Conservation (phyloP, 2,797 vertebrate genomes). For the Intellagama lesueurii region DNA sequence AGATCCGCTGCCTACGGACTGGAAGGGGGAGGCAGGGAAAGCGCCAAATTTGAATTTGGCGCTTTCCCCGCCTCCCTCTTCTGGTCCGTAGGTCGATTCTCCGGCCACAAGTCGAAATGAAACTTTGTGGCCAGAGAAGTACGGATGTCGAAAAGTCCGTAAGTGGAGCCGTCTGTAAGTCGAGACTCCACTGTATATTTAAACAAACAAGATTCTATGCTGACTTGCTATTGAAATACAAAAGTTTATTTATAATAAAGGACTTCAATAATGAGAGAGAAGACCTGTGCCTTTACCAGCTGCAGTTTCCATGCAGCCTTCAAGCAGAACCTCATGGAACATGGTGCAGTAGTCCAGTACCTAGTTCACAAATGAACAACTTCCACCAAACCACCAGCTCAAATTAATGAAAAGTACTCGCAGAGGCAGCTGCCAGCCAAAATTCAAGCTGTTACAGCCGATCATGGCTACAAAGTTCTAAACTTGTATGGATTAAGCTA, state of each 20-base stretch:
- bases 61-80: too few species aligned
- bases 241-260: slow-evolving; percentile 7
- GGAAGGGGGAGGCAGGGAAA: too few species aligned
- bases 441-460: neutral
- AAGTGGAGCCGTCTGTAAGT: too few species aligned
- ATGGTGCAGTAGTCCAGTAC: neutral
- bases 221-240: neutral
- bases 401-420: neutral
- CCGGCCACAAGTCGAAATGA: too few species aligned
- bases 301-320: neutral
- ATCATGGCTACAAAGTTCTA: neutral
- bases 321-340: neutral
- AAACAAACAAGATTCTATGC: neutral
- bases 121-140: too few species aligned
- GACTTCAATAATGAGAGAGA: neutral
- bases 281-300: neutral
- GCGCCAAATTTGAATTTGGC: too few species aligned
- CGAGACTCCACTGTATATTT: too few species aligned
- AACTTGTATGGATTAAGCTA: neutral
- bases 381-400: neutral
- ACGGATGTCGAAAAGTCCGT: too few species aligned
- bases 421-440: neutral
- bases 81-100: too few species aligned
- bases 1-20: too few species aligned
- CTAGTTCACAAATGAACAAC: neutral